A percentile compares a stretch with the other conserved stretches of the same genome.
Conservation (phyloP, 2,888 invertebrate species). For the Crocallis elinguaria region DNA sequence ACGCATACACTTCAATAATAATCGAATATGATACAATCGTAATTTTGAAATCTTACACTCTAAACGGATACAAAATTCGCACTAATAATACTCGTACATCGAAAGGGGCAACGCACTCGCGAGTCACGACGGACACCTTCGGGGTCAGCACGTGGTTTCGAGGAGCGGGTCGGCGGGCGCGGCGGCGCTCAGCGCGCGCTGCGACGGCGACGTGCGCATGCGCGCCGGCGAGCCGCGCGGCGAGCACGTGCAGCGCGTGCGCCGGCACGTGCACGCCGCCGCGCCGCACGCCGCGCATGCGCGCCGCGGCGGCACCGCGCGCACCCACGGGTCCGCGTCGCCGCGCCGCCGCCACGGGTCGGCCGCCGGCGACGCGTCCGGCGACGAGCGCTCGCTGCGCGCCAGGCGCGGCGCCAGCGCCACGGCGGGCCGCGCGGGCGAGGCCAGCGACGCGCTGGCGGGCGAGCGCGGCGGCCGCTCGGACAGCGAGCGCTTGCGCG, state of each 20-base stretch:
- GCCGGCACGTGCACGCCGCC: constrained; percentile 61
- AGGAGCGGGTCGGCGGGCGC: constrained; percentile 65
- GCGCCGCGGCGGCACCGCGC: constrained; percentile 40
- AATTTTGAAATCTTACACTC: constrained; percentile 78
- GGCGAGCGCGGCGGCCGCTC: constrained; percentile 60
- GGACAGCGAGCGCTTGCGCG: constrained; percentile 73
- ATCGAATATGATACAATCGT: constrained; percentile 74
- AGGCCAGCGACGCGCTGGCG: constrained; percentile 39
- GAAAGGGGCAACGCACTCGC: constrained; percentile 37
- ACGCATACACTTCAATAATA: constrained; percentile 50
- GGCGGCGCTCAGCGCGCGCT: constrained; percentile 39
- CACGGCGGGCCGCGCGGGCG: constrained; percentile 46
- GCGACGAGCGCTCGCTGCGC: constrained; percentile 54
- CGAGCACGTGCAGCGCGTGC: constrained; percentile 53
- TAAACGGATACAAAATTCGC: constrained; percentile 81
- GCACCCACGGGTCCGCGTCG: constrained; percentile 52
- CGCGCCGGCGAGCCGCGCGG: constrained; percentile 49
- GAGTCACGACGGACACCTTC: constrained; percentile 2
- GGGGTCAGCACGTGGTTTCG: constrained; percentile 73
- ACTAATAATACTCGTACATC: constrained; percentile 79
- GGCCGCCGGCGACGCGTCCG: constrained; percentile 54
- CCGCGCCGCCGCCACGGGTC: constrained; percentile 72
- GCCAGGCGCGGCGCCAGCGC: constrained; percentile 53
- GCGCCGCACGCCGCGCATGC: constrained; percentile 53
- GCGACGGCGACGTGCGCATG: constrained; percentile 42